Evolutionary conservation across 2,888 invertebrate genomes (phyloP), one percentile per base, ranked within the genome.

Genomic region (Amphimallon solstitiale): DNA sequence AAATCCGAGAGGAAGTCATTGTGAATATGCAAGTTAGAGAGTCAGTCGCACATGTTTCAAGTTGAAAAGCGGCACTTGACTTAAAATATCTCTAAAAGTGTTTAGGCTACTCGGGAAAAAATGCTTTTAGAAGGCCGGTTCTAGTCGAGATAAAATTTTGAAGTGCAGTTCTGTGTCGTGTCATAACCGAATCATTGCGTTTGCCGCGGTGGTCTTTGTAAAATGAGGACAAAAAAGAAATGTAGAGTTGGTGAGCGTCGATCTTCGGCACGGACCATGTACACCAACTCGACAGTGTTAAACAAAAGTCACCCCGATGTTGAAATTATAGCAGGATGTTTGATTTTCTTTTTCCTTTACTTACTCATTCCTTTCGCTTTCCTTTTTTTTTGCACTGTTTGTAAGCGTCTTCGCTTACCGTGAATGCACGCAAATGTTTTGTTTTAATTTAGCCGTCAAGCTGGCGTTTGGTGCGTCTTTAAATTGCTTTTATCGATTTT

Each of bases 101-200:
- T 80, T 66, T 78, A 76, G 78, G 79, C 79, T 80, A 80, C 78
- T 80, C 79, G 38, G 62, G 40, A 29, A 78, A 79, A 79, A 80
- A 80, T 77, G 81, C 81, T 81, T 80, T 81, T 79, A 81, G 75
- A 51, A 49, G 51, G 70, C 61, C 61, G 61, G 51, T 56, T 69
- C 68, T 72, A 69, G 54, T 70, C 64, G 66, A 67, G 68, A 72
- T 75, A 75, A 73, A 72, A 73, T 70, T 68, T 72, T 76, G 73
- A 72, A 76, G 76, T 77, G 75, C 75, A 73, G 74, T 75, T 78
- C 77, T 79, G 78, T 74, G 76, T 78, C 76, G 75, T 75, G 74
- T 77, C 77, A 74, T 60, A 59, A 59, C 43, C 56, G 56, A 59
- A 59, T 59, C 43, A 43, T 59, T 59, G 43, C 43, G 14, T 29